Evolutionary conservation across 2,888 invertebrate genomes (phyloP).

Genomic region (Ichneumoninae sp.): DNA sequence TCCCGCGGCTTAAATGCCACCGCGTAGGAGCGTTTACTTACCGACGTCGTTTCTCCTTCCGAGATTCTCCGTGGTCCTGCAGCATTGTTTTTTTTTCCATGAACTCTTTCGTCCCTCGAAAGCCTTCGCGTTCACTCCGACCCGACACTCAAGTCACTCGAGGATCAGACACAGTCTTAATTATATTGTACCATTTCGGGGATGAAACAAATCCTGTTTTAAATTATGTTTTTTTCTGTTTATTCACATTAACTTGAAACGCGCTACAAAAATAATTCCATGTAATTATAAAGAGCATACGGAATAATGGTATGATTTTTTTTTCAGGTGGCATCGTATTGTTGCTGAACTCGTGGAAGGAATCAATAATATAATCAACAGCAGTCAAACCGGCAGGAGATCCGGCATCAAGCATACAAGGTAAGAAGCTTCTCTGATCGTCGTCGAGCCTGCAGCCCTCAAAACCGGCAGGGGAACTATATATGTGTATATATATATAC

Average conservation of each 20-base stretch:
- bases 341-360: neutral
- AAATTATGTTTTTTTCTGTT: neutral
- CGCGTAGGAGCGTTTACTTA: slow-evolving; percentile 65
- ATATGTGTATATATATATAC: neutral
- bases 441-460: neutral
- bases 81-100: slow-evolving; percentile 1
- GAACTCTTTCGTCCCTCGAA: neutral
- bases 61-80: slow-evolving; percentile 36
- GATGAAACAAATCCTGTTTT: neutral
- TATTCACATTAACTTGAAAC: neutral
- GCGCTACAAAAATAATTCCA: neutral
- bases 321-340: neutral
- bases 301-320: neutral
- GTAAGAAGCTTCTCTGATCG: slow-evolving; percentile 68
- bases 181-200: neutral
- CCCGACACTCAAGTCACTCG: neutral
- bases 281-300: no score
- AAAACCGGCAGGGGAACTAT: slow-evolving; percentile 1
- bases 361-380: slow-evolving; percentile 20
- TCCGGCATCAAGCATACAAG: slow-evolving; percentile 72
- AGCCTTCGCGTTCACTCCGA: neutral
- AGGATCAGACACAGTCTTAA: slow-evolving; percentile 2
- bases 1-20: slow-evolving; percentile 65
- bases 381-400: slow-evolving; percentile 75
- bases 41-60: slow-evolving; percentile 54